Conservation (phyloP, 2,797 vertebrate species). For the Enteromius mattozi region DNA sequence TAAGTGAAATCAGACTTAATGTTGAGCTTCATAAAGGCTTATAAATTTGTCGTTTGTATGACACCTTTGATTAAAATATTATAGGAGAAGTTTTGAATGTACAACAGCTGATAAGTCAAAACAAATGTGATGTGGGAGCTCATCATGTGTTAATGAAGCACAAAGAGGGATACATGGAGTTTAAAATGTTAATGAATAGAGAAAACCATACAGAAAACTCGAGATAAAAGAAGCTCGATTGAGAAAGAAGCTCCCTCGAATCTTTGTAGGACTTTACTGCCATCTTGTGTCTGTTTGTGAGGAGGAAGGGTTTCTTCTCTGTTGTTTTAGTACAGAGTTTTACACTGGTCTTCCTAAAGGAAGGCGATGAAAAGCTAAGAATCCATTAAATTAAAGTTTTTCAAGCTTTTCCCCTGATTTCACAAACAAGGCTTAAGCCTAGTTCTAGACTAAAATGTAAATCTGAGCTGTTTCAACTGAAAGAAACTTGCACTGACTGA, state of each 20-base stretch:
- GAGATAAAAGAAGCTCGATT: not conserved
- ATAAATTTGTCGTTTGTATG: not conserved
- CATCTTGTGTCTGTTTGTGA: conserved; percentile 67
- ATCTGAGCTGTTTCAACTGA: too few relatives aligned
- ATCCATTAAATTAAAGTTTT: not conserved
- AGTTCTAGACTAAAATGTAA: too few relatives aligned
- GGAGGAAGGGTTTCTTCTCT: not conserved
- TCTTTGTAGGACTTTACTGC: conserved; percentile 62
- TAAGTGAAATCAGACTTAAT: not conserved
- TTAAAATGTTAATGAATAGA: not conserved
- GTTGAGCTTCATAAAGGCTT: not conserved
- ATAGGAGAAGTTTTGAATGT: not conserved
- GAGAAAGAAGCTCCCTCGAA: not conserved
- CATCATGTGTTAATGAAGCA: not conserved
- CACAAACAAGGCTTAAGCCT: too few relatives aligned
- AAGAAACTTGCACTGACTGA: too few relatives aligned
- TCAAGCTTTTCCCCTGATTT: too few relatives aligned
- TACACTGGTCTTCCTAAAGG: not conserved
- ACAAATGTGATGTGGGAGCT: not conserved
- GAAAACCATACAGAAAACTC: not conserved
- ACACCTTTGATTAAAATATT: not conserved
- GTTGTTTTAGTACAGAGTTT: conserved; percentile 6
- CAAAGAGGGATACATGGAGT: not conserved
- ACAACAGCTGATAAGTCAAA: not conserved
- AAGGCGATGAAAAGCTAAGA: not conserved